Evolutionary conservation across 2,888 invertebrate genomes (phyloP).

Genomic region (Epicampocera succincta): DNA sequence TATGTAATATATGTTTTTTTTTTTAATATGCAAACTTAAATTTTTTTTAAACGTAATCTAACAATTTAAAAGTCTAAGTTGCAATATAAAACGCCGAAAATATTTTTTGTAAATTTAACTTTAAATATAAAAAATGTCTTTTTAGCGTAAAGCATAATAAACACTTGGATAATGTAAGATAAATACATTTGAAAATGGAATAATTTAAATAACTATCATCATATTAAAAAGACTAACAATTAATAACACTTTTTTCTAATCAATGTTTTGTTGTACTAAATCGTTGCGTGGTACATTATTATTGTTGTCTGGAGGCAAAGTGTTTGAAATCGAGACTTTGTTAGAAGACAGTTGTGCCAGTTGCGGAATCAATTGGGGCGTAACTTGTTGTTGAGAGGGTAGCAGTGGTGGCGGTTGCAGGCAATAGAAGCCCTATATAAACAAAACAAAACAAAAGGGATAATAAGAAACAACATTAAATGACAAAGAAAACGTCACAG

Average conservation of each 20-base stretch:
- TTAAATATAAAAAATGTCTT: slow-evolving; percentile 38
- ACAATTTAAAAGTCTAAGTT: slow-evolving; percentile 58
- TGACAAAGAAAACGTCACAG: neutral
- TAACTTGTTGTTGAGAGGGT: slow-evolving; percentile 53
- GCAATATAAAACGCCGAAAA: neutral
- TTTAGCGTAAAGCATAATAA: slow-evolving; percentile 38
- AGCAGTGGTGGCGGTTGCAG: slow-evolving; percentile 67
- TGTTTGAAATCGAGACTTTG: slow-evolving; percentile 1
- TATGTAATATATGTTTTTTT: slow-evolving; percentile 5
- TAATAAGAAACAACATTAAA: neutral
- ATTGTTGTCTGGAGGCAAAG: slow-evolving; percentile 21
- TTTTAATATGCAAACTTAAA: slow-evolving; percentile 36
- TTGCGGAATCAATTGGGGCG: slow-evolving; percentile 43
- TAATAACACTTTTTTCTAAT: slow-evolving; percentile 14
- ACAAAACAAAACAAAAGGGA: neutral
- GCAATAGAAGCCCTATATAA: slow-evolving; percentile 70
- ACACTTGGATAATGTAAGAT: slow-evolving; percentile 41
- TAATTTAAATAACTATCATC: slow-evolving; percentile 18
- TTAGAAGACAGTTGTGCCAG: slow-evolving; percentile 27
- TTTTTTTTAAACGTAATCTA: slow-evolving; percentile 43
- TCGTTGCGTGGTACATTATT: slow-evolving; percentile 46
- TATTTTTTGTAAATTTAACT: slow-evolving; percentile 6
- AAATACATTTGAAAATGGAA: slow-evolving; percentile 52
- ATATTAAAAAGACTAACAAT: slow-evolving; percentile 18
- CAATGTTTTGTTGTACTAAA: slow-evolving; percentile 35